These are phyloP conservation scores for Drymodes brunneopygia DNA, from an alignment of 2,113 vertebrate genomes.

Conservation along the genomic window DNA sequence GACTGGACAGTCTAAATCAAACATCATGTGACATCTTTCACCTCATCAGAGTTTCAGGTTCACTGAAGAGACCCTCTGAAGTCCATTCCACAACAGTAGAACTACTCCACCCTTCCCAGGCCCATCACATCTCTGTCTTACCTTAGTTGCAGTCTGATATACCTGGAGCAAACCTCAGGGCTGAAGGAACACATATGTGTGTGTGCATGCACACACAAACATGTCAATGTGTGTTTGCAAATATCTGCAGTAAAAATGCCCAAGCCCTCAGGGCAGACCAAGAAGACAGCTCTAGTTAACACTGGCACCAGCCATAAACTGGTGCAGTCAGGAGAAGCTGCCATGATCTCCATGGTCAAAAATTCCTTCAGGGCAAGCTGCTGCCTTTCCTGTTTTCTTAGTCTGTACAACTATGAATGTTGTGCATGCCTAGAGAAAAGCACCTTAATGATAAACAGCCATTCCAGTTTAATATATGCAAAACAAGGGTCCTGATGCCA, in stretches of 20 bases:
- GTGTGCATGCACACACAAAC: no score
- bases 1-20: neutral
- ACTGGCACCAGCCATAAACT: neutral
- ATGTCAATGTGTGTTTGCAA: neutral
- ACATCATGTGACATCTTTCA: neutral
- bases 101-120: neutral
- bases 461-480: neutral
- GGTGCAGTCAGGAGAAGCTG: neutral
- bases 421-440: neutral
- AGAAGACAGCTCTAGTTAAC: neutral
- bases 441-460: neutral
- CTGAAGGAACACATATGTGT: accelerated
- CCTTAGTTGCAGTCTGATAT: neutral
- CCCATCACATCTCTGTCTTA: neutral
- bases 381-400: neutral
- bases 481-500: neutral
- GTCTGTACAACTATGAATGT: neutral
- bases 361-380: neutral
- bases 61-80: neutral
- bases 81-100: neutral
- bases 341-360: neutral
- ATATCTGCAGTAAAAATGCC: neutral
- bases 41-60: neutral
- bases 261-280: accelerated
- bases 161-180: neutral